Base-by-base conservation (phyloP, 2,797 vertebrate species). In the Sebastes oblongus region DNA sequence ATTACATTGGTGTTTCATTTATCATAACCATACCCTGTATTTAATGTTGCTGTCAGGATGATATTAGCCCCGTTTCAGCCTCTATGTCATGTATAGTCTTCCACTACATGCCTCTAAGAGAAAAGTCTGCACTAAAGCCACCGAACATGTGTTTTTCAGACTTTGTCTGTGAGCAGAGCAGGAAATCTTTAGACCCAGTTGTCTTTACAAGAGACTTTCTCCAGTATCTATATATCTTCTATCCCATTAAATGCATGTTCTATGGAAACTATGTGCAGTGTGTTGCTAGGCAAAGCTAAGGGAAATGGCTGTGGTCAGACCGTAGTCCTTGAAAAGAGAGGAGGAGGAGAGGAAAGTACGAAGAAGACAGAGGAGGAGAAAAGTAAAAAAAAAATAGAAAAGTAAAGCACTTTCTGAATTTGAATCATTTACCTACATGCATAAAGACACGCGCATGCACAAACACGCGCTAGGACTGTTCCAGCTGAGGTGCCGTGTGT, bases 291-390 rank as follows among this genome's bases (percentile, higher is more conserved):
- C 91, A 86, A 78, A 84, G 89, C 89, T 72, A 80, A 91, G 85
- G 93, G 92, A 95, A 93, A 95, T 94, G 88, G 86, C 86, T 95
- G 94, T 92, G 95, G 95, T 94, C 92, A 92, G 87, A 93, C 91
- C 90, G 65, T 66, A 91, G 93, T 93, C 92, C 91, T 92, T 92
- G 91, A 91, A 91, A 84, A 89, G 87, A 86, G 67, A 85, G 81
- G 46, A 50, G 46, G 80, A 70, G 79, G 66, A 86, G 88, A 85
- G 83, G 86, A 90, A 81, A 80, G 76, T 75, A 80, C 83, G 46
- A 71, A 84, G 71, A 81, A 77, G 61, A 82, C 64, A 64, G 68
- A 78, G 61, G 71, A 58, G 67, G 64, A 80, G 72, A 36, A 78
- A 72, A 59, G 56, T 24, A 77, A 77, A 8, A 30, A 8, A 30